These are phyloP conservation scores for Rhyacichthys aspro DNA, from an alignment of 2,797 vertebrate species.

Conservation along the genomic window DNA sequence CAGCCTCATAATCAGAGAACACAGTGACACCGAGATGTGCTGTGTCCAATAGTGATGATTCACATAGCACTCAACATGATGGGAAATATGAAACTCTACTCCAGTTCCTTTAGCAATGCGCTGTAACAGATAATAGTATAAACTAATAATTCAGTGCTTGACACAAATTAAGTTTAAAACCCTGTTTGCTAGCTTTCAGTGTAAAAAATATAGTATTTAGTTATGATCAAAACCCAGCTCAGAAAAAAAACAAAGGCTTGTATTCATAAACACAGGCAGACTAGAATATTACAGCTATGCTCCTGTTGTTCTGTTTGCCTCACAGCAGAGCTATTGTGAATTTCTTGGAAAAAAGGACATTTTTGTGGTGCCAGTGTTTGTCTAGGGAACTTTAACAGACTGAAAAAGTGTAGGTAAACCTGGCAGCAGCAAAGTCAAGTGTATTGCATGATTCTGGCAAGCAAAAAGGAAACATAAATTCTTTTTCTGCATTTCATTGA, in stretches of 20 bases:
- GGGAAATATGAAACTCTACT: conserved; percentile 12
- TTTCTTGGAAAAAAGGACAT: conserved; percentile 50
- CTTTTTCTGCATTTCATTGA: too few species aligned
- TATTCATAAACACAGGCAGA: background rate
- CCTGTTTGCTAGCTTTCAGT: too few species aligned
- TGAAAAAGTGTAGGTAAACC: conserved; percentile 32
- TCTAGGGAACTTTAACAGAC: conserved; percentile 5
- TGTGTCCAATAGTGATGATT: conserved; percentile 22
- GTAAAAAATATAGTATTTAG: too few species aligned
- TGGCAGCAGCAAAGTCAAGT: too few species aligned
- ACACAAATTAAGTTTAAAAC: too few species aligned
- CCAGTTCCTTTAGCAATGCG: background rate
- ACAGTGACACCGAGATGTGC: conserved; percentile 14
- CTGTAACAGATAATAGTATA: background rate
- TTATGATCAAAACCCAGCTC: background rate
- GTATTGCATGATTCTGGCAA: too few species aligned
- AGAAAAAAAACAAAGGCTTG: background rate
- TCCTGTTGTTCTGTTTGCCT: conserved; percentile 12
- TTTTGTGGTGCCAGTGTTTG: conserved; percentile 49
- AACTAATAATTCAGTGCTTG: background rate
- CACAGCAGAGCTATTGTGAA: conserved; percentile 2
- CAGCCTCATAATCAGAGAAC: conserved; percentile 16
- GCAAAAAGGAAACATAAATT: too few species aligned
- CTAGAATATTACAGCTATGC: background rate
- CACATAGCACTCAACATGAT: conserved; percentile 2